These are phyloP conservation scores for Caenorhabditis becei DNA, from an alignment of 2,888 invertebrate genomes.

Conservation along the genomic window DNA sequence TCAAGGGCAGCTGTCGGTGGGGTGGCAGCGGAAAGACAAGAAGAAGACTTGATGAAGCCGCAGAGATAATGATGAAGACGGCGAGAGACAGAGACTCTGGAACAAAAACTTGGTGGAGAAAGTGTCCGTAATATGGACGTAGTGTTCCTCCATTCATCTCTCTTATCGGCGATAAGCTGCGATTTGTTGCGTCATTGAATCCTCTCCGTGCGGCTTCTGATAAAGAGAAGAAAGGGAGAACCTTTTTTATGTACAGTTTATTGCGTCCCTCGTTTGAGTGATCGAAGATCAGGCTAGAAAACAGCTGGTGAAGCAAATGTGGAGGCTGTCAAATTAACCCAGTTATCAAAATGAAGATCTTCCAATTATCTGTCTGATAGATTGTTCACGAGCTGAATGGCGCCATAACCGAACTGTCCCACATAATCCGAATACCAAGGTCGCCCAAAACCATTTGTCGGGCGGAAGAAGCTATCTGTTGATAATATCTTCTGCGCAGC, in stretches of 20 bases:
- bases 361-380: background rate
- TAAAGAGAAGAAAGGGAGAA: slow-evolving; percentile 23
- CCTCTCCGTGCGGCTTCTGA: slow-evolving; percentile 12
- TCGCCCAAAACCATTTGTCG: slow-evolving; percentile 25
- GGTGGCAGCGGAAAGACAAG: slow-evolving; percentile 15
- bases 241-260: slow-evolving; percentile 29
- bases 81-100: slow-evolving; percentile 24
- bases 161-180: slow-evolving; percentile 52
- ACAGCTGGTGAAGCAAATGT: slow-evolving; percentile 1
- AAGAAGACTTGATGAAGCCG: slow-evolving; percentile 41
- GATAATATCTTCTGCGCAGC: slow-evolving; percentile 32
- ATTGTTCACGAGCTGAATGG: slow-evolving; percentile 13
- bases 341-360: slow-evolving; percentile 8
- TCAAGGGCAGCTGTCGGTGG: slow-evolving; percentile 59
- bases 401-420: slow-evolving; percentile 13
- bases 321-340: slow-evolving; percentile 25
- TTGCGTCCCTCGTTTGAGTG: slow-evolving; percentile 21
- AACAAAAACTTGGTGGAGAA: slow-evolving; percentile 51
- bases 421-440: slow-evolving; percentile 29
- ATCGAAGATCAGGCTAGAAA: slow-evolving; percentile 45
- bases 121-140: slow-evolving; percentile 53
- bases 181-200: slow-evolving; percentile 56
- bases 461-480: slow-evolving; percentile 45
- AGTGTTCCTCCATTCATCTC: slow-evolving; percentile 51
- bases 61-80: slow-evolving; percentile 37